Evolutionary conservation across 2,797 vertebrate species (phyloP), one percentile per base, ranked within the genome.

Genomic region (Gorsachius magnificus): DNA sequence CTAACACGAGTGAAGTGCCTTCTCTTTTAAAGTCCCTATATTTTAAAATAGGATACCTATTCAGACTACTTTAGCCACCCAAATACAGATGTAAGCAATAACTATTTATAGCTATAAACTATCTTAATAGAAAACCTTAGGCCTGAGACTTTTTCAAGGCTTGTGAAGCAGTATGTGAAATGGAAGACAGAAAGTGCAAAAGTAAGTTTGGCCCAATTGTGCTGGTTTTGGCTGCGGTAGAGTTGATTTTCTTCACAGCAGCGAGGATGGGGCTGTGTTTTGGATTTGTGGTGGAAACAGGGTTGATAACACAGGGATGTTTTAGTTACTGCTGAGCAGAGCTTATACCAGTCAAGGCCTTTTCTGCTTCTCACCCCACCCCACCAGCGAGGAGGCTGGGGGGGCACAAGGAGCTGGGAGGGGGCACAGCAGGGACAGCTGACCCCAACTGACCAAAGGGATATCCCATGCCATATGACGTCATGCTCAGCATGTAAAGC

Each of bases 281-380:
- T 35, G 14, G 20, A 76, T 76, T 60, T 36, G 53, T 51, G 46
- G 17, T 68, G 22, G 2, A 36, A 68, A 43, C 35, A 45, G 35
- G 21, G 36, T 26, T 13, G 43, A 15, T 57, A 20, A n/a, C 2
- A 3, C 16, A 20, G 31, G 14, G 45, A 8, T 31, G 26, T 17
- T 86, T 60, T 45, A 0, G 0, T 28, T 13, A 41, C 1, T 28
- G 63, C 36, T 36, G 54, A 77, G 21, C 63, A 45, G 21, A 1
- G 31, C 72, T 69, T 17, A 33, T 28, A 54, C 35, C 24, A 36
- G n/a, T 17, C 57, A 60, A 60, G 24, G 24, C n/a, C 57, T 60
- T 12, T 60, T 38, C 58, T 28, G 58, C 35, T 22, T 38, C 58
- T 38, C 35, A 61, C 35, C 0, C 57, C n/a, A 60, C 16, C 35